A percentile compares a stretch with the other conserved stretches of the same genome.
Conservation (phyloP, 2,113 vertebrate genomes). For the Merops nubicus region DNA sequence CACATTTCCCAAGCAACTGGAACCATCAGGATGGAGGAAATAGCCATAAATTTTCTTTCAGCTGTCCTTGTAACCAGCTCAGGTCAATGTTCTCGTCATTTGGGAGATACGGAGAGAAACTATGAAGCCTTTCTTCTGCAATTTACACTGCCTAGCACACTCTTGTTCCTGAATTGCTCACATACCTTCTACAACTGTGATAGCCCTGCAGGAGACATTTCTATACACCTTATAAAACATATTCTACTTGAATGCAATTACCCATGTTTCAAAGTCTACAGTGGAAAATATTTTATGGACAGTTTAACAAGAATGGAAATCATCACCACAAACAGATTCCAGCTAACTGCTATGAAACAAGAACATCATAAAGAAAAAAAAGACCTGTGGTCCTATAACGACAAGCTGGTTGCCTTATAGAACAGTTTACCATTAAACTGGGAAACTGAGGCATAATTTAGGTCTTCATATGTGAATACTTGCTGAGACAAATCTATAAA, state of each 20-base stretch:
- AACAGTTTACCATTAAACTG: neutral
- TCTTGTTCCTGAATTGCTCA: neutral
- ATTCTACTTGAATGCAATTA: neutral
- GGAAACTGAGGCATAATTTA: neutral
- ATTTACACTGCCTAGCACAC: neutral
- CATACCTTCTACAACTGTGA: neutral
- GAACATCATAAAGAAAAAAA: neutral
- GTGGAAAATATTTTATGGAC: neutral
- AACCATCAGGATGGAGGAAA: neutral
- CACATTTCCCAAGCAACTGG: neutral
- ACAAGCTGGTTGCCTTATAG: neutral
- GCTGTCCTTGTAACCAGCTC: neutral
- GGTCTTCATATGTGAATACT: neutral
- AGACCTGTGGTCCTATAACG: neutral
- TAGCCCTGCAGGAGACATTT: neutral
- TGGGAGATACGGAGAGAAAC: neutral
- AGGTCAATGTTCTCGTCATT: neutral
- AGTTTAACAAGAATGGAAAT: neutral
- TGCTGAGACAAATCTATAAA: neutral
- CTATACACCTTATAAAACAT: neutral
- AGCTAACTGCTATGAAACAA: neutral
- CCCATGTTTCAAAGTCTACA: neutral
- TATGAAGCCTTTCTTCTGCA: neutral
- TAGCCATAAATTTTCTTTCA: neutral
- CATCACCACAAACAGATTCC: neutral